These are phyloP conservation scores for Hemitrygon akajei DNA, from an alignment of 2,797 vertebrate genomes.

Conservation along the genomic window DNA sequence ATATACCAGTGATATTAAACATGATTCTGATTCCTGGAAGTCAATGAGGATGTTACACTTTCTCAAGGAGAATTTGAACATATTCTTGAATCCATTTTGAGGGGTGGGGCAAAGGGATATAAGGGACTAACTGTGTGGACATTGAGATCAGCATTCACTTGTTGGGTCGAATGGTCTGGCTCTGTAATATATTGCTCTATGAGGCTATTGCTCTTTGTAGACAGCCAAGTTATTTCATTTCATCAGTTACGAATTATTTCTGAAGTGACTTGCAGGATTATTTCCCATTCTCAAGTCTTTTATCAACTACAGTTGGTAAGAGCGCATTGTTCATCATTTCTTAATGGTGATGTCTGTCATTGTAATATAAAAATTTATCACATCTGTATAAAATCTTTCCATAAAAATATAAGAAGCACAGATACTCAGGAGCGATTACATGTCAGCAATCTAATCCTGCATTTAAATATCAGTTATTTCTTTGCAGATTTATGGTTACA, in stretches of 20 bases:
- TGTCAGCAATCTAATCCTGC: not conserved
- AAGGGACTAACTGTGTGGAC: too few species aligned
- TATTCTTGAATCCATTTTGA: too few species aligned
- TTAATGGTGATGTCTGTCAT: not conserved
- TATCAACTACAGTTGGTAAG: not conserved
- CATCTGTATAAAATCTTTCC: not conserved
- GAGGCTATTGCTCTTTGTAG: too few species aligned
- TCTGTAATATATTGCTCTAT: too few species aligned
- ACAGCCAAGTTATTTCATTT: not conserved
- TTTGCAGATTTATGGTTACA: not conserved
- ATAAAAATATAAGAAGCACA: not conserved
- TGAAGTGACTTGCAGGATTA: not conserved
- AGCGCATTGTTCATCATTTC: not conserved
- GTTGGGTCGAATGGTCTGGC: too few species aligned
- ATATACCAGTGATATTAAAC: too few species aligned
- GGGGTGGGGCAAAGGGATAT: too few species aligned
- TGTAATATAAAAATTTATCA: not conserved
- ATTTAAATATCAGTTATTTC: constrained; percentile 20
- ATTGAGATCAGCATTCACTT: too few species aligned
- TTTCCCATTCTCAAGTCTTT: not conserved
- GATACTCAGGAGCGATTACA: constrained; percentile 1
- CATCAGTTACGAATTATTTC: not conserved
- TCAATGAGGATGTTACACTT: too few species aligned
- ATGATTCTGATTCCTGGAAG: too few species aligned
- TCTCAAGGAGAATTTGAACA: too few species aligned